Base-by-base conservation (phyloP, 2,797 vertebrate genomes). In the Valencia hispanica region DNA sequence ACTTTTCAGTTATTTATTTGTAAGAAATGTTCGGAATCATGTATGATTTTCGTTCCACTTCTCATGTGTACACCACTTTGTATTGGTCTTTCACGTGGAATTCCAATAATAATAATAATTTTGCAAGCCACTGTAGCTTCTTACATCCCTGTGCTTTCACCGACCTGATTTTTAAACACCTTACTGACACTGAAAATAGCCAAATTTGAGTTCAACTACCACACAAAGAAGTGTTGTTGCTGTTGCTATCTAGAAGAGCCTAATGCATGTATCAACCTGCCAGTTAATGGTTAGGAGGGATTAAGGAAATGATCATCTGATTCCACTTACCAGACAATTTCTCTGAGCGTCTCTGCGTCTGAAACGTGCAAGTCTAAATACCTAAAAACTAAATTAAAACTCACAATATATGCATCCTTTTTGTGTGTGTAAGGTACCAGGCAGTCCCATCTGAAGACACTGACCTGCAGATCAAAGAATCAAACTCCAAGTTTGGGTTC, bases 361-460 rank as follows among this genome's bases (percentile, higher is more conserved):
- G 6, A 43, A 27, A 68, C n/a, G 0, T n/a, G 6, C n/a, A 66
- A 15, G n/a, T n/a, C 39, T 41, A 12, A 41, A 10, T 43, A 41
- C 39, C 32, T 27, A 27, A 39, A 30, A 39, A 5, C 11, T 18
- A 20, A 30, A 22, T 45, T 25, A 1, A 3, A n/a, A 43, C 63
- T n/a, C 63, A 41, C 36, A 66, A 39, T 36, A 65, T 39, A 3
- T 5, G 63, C 8, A 18, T 65, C 34, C 1, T 72, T 51, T 36
- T 25, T 50, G 75, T 75, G 68, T 32, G 63, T 73, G 89, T 20
- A 83, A 97, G 97, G 88, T 97, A 97, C 77, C 94, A 79, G 71
- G 81, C 86, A 34, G 74, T 36, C 34, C 30, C 75, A 27, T 87
- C 9, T 0, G 84, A 91, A 59, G 92, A 93, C 41, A 55, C 75